Conservation (phyloP, 2,888 invertebrate genomes). For the Diplazon laetatorius region DNA sequence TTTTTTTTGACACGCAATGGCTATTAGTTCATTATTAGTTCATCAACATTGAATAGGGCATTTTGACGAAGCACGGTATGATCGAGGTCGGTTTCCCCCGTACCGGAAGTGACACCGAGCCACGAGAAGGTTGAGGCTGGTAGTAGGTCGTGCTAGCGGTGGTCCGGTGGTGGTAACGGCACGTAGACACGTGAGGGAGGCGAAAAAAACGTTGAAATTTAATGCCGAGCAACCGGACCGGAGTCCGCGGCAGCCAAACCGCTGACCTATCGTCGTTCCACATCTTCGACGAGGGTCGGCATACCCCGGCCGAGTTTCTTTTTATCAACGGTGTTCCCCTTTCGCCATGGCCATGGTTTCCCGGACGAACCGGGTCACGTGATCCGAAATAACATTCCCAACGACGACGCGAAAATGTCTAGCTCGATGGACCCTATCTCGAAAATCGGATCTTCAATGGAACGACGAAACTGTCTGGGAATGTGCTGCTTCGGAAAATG, state of each 20-base stretch:
- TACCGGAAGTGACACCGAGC: background rate
- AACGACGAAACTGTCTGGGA: background rate
- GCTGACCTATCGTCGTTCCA: conserved; percentile 69
- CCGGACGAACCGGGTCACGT: conserved; percentile 64
- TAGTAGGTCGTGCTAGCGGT: background rate
- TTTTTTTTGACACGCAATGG: too few relatives aligned
- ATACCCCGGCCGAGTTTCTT: conserved; percentile 16
- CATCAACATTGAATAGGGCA: too few relatives aligned
- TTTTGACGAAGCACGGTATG: too few relatives aligned
- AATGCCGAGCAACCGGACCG: conserved; percentile 30
- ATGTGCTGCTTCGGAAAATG: too few relatives aligned
- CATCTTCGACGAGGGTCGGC: conserved; percentile 63
- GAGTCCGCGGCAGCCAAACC: background rate
- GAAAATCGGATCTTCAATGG: conserved; percentile 19
- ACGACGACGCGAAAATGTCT: background rate
- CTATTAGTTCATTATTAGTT: too few relatives aligned
- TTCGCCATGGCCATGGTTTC: conserved; percentile 51
- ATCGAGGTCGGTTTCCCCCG: too few relatives aligned
- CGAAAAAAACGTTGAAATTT: conserved; percentile 47
- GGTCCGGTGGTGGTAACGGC: conserved; percentile 34
- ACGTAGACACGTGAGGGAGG: conserved; percentile 48
- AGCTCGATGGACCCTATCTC: background rate
- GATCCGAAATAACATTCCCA: conserved; percentile 26
- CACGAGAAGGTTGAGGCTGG: background rate
- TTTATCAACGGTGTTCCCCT: background rate